Evolutionary conservation across 1,140 invertebrate genomes (phyloP).

Genomic region (Drosophila pruinosa): DNA sequence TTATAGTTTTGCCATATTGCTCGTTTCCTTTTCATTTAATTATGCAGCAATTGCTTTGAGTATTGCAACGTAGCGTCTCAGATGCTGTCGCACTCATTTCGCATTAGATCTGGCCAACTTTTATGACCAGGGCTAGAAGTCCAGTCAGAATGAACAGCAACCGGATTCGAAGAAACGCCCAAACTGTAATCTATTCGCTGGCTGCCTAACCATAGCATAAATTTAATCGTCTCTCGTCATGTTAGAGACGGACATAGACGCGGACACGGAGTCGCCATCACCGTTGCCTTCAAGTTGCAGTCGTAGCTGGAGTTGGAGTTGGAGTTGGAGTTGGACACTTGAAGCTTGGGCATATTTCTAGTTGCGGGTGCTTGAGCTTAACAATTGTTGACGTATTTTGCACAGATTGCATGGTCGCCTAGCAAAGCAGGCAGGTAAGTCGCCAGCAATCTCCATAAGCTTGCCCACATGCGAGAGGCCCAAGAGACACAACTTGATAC

Average conservation of each 20-base stretch:
- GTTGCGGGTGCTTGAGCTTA: constrained; percentile 67
- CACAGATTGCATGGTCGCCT: constrained; percentile 21
- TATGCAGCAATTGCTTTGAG: constrained; percentile 46
- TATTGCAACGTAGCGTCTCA: constrained; percentile 13
- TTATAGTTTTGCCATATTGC: constrained; percentile 52
- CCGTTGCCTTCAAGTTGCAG: constrained; percentile 13
- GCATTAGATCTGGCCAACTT: constrained; percentile 48
- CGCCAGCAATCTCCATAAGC: constrained; percentile 36
- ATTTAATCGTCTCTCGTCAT: constrained; percentile 53
- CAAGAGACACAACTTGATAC: constrained; percentile 56
- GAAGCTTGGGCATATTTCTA: constrained; percentile 54
- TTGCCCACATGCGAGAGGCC: constrained; percentile 30
- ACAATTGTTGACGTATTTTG: constrained; percentile 60
- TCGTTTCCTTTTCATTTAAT: constrained; percentile 73
- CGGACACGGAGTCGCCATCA: not conserved
- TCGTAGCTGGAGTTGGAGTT: constrained; percentile 24
- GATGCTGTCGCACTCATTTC: not conserved
- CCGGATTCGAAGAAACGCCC: constrained; percentile 54
- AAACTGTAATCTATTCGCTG: constrained; percentile 28
- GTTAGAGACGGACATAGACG: not conserved
- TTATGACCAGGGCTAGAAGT: constrained; percentile 25
- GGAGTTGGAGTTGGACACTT: constrained; percentile 33
- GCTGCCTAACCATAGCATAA: constrained; percentile 35
- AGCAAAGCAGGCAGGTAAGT: constrained; percentile 11
- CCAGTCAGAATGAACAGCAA: constrained; percentile 34